Percentiles rank a stretch among this genome's conserved stretches.
Conservation (phyloP, 2,113 vertebrate species). For the Turnix velox region DNA sequence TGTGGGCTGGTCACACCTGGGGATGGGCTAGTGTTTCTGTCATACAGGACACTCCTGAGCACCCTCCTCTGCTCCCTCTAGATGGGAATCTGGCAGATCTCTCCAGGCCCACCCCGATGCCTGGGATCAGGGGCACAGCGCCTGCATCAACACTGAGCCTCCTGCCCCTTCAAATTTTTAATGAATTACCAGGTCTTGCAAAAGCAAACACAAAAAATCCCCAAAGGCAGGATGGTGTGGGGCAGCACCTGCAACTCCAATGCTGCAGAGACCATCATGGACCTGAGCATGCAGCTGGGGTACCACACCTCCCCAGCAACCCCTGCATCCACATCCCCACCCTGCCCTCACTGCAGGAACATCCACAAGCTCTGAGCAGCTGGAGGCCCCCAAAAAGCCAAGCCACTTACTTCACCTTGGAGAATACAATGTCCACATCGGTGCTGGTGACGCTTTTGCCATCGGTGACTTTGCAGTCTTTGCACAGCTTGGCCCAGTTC, state of each 20-base stretch:
- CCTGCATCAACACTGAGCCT: background rate
- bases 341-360: accelerated
- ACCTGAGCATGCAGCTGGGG: background rate
- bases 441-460: constrained; percentile 86
- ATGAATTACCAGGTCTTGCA: background rate
- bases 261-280: background rate
- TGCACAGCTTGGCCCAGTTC: constrained; percentile 98
- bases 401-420: constrained; percentile 93
- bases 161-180: accelerated
- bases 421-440: constrained; percentile 94
- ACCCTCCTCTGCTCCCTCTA: background rate
- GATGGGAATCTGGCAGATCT: background rate
- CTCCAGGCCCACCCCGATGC: accelerated
- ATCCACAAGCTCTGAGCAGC: accelerated
- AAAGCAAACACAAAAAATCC: background rate
- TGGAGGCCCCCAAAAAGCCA: background rate
- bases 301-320: background rate
- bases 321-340: accelerated
- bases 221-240: accelerated
- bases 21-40: background rate
- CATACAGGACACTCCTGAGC: background rate
- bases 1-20: background rate
- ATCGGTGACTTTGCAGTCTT: constrained; percentile 91
- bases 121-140: background rate
- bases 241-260: accelerated